phyloP scores from a whole-genome alignment of 2,888 invertebrate genomes.

The Melanostoma mellinum region DNA sequence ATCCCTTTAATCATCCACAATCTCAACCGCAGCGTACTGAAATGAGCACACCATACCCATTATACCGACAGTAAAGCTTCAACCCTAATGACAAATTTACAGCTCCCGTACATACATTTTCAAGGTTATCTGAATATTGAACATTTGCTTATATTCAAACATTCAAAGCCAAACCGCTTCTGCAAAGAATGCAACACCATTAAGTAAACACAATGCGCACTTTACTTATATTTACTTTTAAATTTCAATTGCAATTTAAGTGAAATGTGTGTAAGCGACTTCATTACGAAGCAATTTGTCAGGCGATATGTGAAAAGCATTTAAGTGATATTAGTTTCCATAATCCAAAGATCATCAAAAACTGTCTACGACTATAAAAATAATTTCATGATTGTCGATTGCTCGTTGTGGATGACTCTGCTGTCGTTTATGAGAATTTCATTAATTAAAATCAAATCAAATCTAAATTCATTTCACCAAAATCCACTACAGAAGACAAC shows the following conservation, averaged over 20 bases:
- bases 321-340: not conserved
- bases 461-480: conserved; percentile 1
- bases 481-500: not conserved
- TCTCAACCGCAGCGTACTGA: too few relatives aligned
- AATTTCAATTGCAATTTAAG: conserved; percentile 22
- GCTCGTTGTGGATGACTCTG: not conserved
- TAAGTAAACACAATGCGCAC: conserved; percentile 20
- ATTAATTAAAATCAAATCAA: conserved; percentile 4
- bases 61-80: too few relatives aligned
- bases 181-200: conserved; percentile 36
- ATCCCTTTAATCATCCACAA: too few relatives aligned
- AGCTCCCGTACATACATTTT: not conserved
- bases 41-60: too few relatives aligned
- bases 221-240: conserved; percentile 23
- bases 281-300: conserved; percentile 40
- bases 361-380: not conserved
- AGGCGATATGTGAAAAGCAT: conserved; percentile 7
- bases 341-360: not conserved
- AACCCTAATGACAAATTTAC: conserved; percentile 10
- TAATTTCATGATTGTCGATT: not conserved
- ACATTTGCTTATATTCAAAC: conserved; percentile 9
- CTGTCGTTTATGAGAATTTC: not conserved
- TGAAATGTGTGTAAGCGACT: conserved; percentile 17
- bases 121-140: conserved; percentile 7
- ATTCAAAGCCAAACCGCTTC: conserved; percentile 34